Evolutionary conservation across 2,888 invertebrate genomes (phyloP).

Genomic region (Eubasilissa splendida): DNA sequence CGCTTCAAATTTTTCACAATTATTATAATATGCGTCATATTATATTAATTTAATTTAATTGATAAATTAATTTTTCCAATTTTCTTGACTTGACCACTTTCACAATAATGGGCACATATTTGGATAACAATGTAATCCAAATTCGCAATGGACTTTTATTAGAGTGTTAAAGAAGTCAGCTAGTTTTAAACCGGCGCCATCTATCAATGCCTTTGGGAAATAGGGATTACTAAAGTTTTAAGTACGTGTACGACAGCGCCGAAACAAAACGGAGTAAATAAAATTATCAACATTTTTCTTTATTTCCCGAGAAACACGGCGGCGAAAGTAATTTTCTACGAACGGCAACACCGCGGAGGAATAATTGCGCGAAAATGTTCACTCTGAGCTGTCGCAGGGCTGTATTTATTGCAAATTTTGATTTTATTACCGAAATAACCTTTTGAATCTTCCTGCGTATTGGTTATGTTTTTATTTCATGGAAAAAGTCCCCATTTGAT

Average conservation of each 20-base stretch:
- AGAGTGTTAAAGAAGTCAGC: background rate
- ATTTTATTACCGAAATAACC: no score
- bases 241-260: background rate
- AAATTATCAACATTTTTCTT: conserved; percentile 52
- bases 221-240: background rate
- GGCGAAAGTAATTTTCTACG: conserved; percentile 20
- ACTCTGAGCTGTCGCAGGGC: conserved; percentile 11
- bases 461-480: no score
- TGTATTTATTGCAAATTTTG: no score
- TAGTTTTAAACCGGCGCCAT: background rate
- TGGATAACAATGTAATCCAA: background rate
- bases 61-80: no score
- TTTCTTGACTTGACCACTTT: no score
- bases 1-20: no score
- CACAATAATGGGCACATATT: no score
- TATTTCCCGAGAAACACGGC: conserved; percentile 33
- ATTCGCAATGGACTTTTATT: background rate
- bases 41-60: no score
- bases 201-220: background rate
- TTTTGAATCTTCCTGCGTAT: no score
- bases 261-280: conserved; percentile 31
- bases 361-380: background rate
- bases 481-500: no score
- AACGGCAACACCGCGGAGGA: background rate
- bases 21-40: no score